Base-by-base conservation (phyloP, 2,797 vertebrate species). In the Xiphophorus birchmanni region DNA sequence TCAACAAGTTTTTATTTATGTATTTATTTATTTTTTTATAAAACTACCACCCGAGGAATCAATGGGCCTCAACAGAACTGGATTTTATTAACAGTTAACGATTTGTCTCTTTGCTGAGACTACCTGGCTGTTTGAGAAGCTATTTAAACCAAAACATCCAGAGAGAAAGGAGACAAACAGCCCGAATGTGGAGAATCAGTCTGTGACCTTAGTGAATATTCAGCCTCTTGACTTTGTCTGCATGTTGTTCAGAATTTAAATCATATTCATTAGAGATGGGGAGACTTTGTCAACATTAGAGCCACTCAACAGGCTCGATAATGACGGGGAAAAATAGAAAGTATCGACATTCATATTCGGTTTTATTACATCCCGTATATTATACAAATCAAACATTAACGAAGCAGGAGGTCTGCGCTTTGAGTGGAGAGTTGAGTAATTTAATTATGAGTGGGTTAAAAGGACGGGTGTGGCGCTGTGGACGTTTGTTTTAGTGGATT, bases 231-330 rank as follows among this genome's bases (percentile, higher is more conserved):
- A 72, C 42, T 29, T 29, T 48, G 73, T 75, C 76, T 80, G 77
- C 83, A 81, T 26, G 42, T 71, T 44, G 56, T 45, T 72, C 69
- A 72, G 69, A 45, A 72, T 72, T 45, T 73, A 77, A 78, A 86
- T 74, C 74, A 21, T 63, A 60, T 82, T 82, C 10, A 81, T 81
- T 76, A 83, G 54, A 72, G 67, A 76, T 2, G 10, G 26, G 7
- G 44, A 81, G 60, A 71, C 44, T 42, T 48, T 54, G 67, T 63
- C 80, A 73, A 80, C 32, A 67, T 35, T 6, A n/a, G 26, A 60
- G 65, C 79, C 63, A 67, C 77, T 72, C 48, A 23, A 18, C 75
- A 42, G 50, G 21, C 32, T 78, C 60, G 17, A 29, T 40, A 42
- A n/a, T 77, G 48, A 26, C 17, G 45, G 15, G 42, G 42, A 74